A percentile compares a stretch with the other conserved stretches of the same genome.
These are phyloP conservation scores for Actinemys pallida DNA, from an alignment of 2,113 vertebrate species.

Conservation along the genomic window DNA sequence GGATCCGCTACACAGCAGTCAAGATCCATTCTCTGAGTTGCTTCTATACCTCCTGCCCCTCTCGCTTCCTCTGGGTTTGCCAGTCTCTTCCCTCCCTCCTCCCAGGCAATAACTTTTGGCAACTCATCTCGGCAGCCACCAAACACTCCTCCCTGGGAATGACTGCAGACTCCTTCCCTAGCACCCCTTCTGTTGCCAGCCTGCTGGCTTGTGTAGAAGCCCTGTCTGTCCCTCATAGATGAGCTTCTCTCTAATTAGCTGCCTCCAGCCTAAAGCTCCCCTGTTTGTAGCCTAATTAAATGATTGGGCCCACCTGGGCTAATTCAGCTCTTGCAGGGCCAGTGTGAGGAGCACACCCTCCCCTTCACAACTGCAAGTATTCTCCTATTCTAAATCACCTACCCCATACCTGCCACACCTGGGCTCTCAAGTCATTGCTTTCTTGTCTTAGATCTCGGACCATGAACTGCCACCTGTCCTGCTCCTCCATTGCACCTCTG, in stretches of 20 bases:
- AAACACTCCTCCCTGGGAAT: no score
- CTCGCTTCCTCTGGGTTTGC: background rate
- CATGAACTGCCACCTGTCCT: background rate
- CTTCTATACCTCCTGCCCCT: background rate
- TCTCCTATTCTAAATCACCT: no score
- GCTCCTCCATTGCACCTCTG: background rate
- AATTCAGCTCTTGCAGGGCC: background rate
- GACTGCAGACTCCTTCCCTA: no score
- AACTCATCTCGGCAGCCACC: background rate
- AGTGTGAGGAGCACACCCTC: background rate
- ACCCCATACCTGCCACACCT: background rate
- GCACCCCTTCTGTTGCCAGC: background rate
- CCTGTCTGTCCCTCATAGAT: background rate
- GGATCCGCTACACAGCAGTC: no score
- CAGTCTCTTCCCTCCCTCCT: no score
- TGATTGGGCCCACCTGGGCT: background rate
- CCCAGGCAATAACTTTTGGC: background rate
- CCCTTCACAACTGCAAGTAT: no score
- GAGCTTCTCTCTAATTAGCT: background rate
- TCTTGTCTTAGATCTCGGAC: background rate
- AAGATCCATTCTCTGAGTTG: background rate
- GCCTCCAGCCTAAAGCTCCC: background rate
- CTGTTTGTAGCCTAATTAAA: background rate
- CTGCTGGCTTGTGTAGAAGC: background rate
- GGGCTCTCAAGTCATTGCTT: background rate